A percentile compares a stretch with the other conserved stretches of the same genome.
Evolutionary conservation across 2,113 vertebrate genomes (phyloP).

Genomic region (Cinclus cinclus): DNA sequence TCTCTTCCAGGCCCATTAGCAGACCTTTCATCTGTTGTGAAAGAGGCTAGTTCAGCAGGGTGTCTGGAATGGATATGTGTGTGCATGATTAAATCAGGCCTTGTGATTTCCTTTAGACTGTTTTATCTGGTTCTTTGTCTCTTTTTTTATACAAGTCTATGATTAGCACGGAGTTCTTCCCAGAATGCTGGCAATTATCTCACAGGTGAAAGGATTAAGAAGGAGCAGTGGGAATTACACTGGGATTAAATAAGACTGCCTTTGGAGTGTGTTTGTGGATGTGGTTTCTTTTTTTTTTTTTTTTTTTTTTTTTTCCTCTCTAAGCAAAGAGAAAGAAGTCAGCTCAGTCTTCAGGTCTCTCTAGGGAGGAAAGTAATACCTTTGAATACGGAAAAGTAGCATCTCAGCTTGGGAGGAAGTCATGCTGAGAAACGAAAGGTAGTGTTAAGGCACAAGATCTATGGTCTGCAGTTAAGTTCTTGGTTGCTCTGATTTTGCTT

Average conservation of each 20-base stretch:
- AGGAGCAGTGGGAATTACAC: constrained; percentile 62
- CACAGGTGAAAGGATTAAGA: constrained; percentile 77
- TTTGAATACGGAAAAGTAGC: constrained; percentile 35
- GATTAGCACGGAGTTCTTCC: constrained; percentile 70
- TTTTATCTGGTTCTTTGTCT: constrained; percentile 69
- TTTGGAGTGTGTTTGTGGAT: constrained; percentile 32
- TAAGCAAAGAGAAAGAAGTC: constrained; percentile 29
- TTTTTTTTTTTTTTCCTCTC: neutral
- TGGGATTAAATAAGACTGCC: constrained; percentile 67
- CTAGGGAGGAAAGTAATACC: constrained; percentile 40
- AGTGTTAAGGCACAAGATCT: neutral
- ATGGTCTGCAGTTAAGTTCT: neutral
- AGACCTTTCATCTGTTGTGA: neutral
- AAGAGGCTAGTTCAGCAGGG: constrained; percentile 2
- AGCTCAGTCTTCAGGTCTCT: constrained; percentile 45
- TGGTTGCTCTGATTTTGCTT: constrained; percentile 8
- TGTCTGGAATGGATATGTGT: constrained; percentile 24
- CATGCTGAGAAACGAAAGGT: constrained; percentile 21
- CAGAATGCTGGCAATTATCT: constrained; percentile 75
- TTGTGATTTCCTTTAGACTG: constrained; percentile 36
- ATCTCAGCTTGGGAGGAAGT: constrained; percentile 11
- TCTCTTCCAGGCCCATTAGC: neutral
- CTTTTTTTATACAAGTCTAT: constrained; percentile 70
- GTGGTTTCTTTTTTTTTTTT: neutral
- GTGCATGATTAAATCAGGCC: constrained; percentile 57